These are phyloP conservation scores for Lerista edwardsae DNA, from an alignment of 2,797 vertebrate species.

Conservation along the genomic window DNA sequence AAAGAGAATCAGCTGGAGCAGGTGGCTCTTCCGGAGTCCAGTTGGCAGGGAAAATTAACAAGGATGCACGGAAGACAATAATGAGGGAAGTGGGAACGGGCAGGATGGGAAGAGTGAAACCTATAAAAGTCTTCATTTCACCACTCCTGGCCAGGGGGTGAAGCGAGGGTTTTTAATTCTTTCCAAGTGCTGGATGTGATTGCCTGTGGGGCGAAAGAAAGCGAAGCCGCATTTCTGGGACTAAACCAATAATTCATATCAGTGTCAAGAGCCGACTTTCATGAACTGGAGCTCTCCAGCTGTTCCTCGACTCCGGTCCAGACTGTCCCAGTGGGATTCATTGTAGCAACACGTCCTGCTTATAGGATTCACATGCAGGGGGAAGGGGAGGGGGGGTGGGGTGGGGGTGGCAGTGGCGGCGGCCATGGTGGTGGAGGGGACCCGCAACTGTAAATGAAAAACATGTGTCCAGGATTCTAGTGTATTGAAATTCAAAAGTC, in stretches of 20 bases:
- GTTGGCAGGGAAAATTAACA: slow-evolving; percentile 67
- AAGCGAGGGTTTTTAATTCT: slow-evolving; percentile 71
- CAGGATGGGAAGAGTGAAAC: slow-evolving; percentile 44
- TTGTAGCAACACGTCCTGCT: slow-evolving; percentile 77
- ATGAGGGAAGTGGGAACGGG: slow-evolving; percentile 27
- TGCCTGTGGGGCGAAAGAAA: slow-evolving; percentile 65
- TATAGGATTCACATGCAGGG: slow-evolving; percentile 76
- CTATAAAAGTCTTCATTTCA: slow-evolving; percentile 67
- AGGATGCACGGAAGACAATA: slow-evolving; percentile 70
- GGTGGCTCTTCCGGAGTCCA: slow-evolving; percentile 53
- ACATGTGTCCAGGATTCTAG: slow-evolving; percentile 74
- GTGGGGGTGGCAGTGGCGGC: not conserved
- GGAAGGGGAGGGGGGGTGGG: slow-evolving; percentile 29
- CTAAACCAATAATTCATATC: slow-evolving; percentile 78
- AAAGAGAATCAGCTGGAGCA: slow-evolving; percentile 41
- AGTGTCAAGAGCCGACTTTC: slow-evolving; percentile 77
- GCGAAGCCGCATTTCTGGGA: slow-evolving; percentile 71
- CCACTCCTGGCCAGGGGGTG: slow-evolving; percentile 60
- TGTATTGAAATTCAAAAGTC: slow-evolving; percentile 71
- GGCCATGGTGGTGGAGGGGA: slow-evolving; percentile 58
- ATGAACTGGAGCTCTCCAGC: slow-evolving; percentile 74
- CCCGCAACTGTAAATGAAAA: slow-evolving; percentile 79
- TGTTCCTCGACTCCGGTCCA: slow-evolving; percentile 73
- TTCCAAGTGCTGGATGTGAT: slow-evolving; percentile 73
- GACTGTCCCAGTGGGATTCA: slow-evolving; percentile 74